Conservation (phyloP, 2,888 invertebrate species). For the Oithona nana region DNA sequence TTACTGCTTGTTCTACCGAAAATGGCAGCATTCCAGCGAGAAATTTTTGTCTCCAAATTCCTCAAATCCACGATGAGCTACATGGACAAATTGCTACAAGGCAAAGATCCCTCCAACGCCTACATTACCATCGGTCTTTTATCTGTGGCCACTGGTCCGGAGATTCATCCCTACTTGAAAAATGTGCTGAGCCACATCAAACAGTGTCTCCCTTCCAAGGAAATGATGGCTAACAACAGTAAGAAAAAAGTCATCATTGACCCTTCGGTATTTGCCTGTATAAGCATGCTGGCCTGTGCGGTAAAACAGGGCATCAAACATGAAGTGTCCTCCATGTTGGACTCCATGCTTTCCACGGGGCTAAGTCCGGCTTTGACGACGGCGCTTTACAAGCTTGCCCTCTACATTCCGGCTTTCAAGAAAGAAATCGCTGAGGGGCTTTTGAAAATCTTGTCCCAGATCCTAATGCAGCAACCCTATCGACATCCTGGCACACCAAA, state of each 20-base stretch:
- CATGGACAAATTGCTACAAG: slow-evolving; percentile 15
- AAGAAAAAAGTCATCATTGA: slow-evolving; percentile 48
- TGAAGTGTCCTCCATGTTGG: slow-evolving; percentile 47
- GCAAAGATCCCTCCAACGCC: slow-evolving; percentile 60
- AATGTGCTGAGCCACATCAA: slow-evolving; percentile 25
- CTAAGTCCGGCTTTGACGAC: slow-evolving; percentile 73
- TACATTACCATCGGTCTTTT: slow-evolving; percentile 77
- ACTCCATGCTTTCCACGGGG: slow-evolving; percentile 59
- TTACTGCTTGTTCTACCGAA: slow-evolving; percentile 70
- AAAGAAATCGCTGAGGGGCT: slow-evolving; percentile 80
- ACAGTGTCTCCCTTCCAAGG: slow-evolving; percentile 30
- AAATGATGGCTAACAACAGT: slow-evolving; percentile 47
- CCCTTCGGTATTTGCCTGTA: slow-evolving; percentile 77
- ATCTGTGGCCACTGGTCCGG: slow-evolving; percentile 64
- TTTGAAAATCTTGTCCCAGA: slow-evolving; percentile 70
- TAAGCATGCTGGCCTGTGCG: slow-evolving; percentile 72
- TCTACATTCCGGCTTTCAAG: slow-evolving; percentile 65
- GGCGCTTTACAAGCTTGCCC: slow-evolving; percentile 69
- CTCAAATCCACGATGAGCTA: slow-evolving; percentile 10
- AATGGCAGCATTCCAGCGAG: slow-evolving; percentile 75
- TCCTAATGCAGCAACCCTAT: slow-evolving; percentile 67
- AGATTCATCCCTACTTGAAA: slow-evolving; percentile 56
- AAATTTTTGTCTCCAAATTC: slow-evolving; percentile 37
- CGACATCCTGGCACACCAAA: slow-evolving; percentile 57
- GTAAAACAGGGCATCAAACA: slow-evolving; percentile 35